Percentiles rank a stretch among this genome's conserved stretches.
phyloP scores from a whole-genome alignment of 2,888 invertebrate species.

The Nemurella pictetii region DNA sequence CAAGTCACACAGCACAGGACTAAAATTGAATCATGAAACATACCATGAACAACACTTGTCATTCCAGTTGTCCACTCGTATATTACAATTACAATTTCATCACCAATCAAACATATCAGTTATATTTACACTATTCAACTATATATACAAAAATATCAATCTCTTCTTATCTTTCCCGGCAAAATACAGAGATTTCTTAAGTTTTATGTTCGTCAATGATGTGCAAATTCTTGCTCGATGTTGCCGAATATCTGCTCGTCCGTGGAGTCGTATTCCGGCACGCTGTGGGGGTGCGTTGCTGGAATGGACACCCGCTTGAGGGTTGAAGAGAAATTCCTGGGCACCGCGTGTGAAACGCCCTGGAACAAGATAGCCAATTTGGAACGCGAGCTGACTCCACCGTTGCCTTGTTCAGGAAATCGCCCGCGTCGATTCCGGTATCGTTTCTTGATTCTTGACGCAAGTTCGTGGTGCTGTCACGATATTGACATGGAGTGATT shows the following conservation, averaged over 20 bases:
- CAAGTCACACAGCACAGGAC: too few relatives aligned
- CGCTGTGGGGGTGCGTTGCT: slow-evolving; percentile 8
- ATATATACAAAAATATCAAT: neutral
- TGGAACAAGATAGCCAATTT: slow-evolving; percentile 11
- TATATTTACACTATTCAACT: neutral
- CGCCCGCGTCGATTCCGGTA: too few relatives aligned
- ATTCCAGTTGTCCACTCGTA: too few relatives aligned
- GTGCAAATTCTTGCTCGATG: slow-evolving; percentile 31
- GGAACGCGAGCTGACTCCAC: neutral
- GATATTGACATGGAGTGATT: neutral
- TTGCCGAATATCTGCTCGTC: slow-evolving; percentile 35
- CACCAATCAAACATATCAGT: neutral
- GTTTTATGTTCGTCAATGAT: neutral
- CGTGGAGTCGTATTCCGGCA: slow-evolving; percentile 32
- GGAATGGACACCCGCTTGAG: neutral
- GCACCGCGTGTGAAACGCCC: neutral
- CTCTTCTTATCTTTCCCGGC: neutral
- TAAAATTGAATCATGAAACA: too few relatives aligned
- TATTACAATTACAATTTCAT: neutral
- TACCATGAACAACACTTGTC: too few relatives aligned
- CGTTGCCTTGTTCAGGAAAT: too few relatives aligned
- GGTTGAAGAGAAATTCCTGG: neutral
- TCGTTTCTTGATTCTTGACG: too few relatives aligned
- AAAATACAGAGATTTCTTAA: neutral
- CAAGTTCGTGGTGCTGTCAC: too few relatives aligned